These are phyloP conservation scores for Anadara kagoshimensis DNA, from an alignment of 1,140 invertebrate species.

Conservation along the genomic window DNA sequence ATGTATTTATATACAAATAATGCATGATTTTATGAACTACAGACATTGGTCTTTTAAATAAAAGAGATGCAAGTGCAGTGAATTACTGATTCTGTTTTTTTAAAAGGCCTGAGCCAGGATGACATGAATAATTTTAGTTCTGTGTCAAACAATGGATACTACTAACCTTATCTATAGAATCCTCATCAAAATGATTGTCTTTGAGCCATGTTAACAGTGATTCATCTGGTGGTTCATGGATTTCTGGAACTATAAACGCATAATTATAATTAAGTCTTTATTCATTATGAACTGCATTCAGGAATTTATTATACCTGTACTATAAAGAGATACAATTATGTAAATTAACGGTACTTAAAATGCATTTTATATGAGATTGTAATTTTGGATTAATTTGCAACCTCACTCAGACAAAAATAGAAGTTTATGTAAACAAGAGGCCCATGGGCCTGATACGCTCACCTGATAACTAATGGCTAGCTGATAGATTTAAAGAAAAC, in stretches of 20 bases:
- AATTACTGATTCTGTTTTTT: neutral
- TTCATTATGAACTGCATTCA: neutral
- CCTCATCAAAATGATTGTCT: constrained; percentile 60
- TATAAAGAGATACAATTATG: neutral
- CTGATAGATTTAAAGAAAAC: no score
- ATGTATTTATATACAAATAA: neutral
- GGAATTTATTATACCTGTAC: neutral
- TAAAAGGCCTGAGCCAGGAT: neutral
- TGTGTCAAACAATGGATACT: no score
- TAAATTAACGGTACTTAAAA: neutral
- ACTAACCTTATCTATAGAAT: constrained; percentile 67
- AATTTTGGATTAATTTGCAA: neutral
- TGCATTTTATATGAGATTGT: neutral
- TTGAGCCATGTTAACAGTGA: constrained; percentile 68
- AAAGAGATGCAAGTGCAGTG: neutral
- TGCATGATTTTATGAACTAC: no score
- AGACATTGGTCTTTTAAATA: neutral
- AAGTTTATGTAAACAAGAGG: no score
- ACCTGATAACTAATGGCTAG: no score
- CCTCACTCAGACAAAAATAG: neutral
- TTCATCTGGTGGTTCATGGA: constrained; percentile 58
- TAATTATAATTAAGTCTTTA: neutral
- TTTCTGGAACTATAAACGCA: constrained; percentile 31
- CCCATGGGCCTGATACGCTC: no score
- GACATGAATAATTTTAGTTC: no score